A percentile compares a stretch with the other conserved stretches of the same genome.
phyloP scores from a whole-genome alignment of 1,140 invertebrate species.

The Parasteatoda tepidariorum region DNA sequence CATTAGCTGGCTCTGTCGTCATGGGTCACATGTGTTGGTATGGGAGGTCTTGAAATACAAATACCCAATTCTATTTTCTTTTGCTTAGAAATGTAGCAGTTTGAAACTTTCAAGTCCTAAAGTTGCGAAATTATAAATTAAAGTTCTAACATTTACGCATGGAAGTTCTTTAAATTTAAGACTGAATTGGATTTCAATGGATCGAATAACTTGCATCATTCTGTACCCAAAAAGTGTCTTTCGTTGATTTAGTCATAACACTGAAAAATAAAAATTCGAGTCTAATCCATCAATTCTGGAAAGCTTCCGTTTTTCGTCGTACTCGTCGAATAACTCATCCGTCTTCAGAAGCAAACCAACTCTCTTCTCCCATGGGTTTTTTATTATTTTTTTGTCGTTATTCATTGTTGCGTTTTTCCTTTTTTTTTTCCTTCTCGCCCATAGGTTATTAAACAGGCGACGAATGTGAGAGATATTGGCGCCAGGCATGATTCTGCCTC shows the following conservation, averaged over 20 bases:
- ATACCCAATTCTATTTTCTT: too few species aligned
- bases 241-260: neutral
- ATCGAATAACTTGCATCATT: too few species aligned
- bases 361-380: neutral
- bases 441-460: constrained; percentile 36
- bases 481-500: constrained; percentile 25
- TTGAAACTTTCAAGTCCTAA: too few species aligned
- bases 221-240: too few species aligned
- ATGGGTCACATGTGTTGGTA: too few species aligned
- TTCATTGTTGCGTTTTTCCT: neutral
- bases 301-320: constrained; percentile 32
- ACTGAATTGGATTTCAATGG: too few species aligned
- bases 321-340: constrained; percentile 18
- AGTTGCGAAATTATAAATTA: too few species aligned
- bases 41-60: too few species aligned
- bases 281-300: constrained; percentile 13
- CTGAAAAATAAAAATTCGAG: constrained; percentile 5
- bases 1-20: too few species aligned
- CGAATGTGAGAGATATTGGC: constrained; percentile 45
- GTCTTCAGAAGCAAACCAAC: constrained; percentile 6
- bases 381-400: neutral
- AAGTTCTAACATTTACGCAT: too few species aligned
- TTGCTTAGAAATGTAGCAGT: too few species aligned
- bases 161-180: too few species aligned
- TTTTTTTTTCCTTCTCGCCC: neutral